These are phyloP conservation scores for Mustelus asterias DNA, from an alignment of 2,113 vertebrate genomes.

Conservation along the genomic window DNA sequence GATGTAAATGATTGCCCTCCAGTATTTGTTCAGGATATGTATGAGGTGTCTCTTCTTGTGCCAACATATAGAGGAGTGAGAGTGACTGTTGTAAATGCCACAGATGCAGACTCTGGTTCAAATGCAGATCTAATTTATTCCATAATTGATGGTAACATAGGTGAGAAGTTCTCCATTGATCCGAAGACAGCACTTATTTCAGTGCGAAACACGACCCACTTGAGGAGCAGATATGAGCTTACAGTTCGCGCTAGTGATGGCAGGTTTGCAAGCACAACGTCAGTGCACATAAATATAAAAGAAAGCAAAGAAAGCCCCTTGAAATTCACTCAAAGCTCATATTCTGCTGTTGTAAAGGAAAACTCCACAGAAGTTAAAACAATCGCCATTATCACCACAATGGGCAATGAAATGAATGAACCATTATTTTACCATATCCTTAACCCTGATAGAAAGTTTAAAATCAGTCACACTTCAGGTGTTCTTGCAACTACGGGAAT, in stretches of 20 bases:
- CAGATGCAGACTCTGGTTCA: slow-evolving; percentile 76
- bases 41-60: slow-evolving; percentile 73
- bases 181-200: slow-evolving; percentile 67
- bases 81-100: slow-evolving; percentile 74
- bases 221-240: slow-evolving; percentile 89
- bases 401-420: slow-evolving; percentile 86
- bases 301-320: slow-evolving; percentile 81
- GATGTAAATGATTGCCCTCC: slow-evolving; percentile 92
- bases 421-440: slow-evolving; percentile 86
- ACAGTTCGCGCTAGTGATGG: slow-evolving; percentile 83
- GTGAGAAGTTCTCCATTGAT: slow-evolving; percentile 85
- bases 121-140: slow-evolving; percentile 84
- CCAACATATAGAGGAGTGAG: slow-evolving; percentile 87
- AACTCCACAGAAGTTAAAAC: slow-evolving; percentile 76
- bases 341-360: slow-evolving; percentile 73
- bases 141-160: slow-evolving; percentile 90
- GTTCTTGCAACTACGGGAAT: slow-evolving; percentile 82
- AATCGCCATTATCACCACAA: slow-evolving; percentile 70
- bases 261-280: slow-evolving; percentile 70
- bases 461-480: slow-evolving; percentile 84
- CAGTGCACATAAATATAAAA: slow-evolving; percentile 81
- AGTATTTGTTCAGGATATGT: slow-evolving; percentile 71
- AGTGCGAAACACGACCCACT: slow-evolving; percentile 81
- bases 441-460: slow-evolving; percentile 84
- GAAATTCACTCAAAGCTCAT: slow-evolving; percentile 80